These are phyloP conservation scores for Eilema depressum DNA, from an alignment of 2,888 invertebrate genomes.

Conservation along the genomic window DNA sequence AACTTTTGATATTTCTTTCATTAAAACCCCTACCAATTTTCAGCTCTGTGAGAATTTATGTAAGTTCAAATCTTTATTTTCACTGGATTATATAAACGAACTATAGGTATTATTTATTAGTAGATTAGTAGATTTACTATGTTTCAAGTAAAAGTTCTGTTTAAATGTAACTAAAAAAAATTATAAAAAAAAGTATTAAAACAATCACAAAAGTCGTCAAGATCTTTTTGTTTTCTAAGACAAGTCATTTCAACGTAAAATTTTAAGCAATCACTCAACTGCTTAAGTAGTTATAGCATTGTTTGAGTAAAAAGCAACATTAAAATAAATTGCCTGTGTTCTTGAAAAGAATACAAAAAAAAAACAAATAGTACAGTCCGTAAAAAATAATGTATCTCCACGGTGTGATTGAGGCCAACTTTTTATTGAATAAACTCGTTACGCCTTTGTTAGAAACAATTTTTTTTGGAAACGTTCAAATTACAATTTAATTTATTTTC, in stretches of 20 bases:
- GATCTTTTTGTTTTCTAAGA: too few relatives aligned
- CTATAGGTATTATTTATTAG: too few relatives aligned
- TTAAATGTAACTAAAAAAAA: too few relatives aligned
- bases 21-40: too few relatives aligned
- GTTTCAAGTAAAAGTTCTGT: too few relatives aligned
- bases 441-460: constrained; percentile 50
- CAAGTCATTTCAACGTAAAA: neutral
- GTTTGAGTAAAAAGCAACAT: neutral
- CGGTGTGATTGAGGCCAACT: constrained; percentile 38
- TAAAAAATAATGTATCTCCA: constrained; percentile 25
- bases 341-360: constrained; percentile 6
- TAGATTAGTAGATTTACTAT: too few relatives aligned
- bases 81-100: too few relatives aligned
- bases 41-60: too few relatives aligned
- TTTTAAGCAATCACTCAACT: neutral
- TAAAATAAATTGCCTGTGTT: constrained; percentile 16
- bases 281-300: neutral
- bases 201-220: neutral
- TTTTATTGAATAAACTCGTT: constrained; percentile 58
- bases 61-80: too few relatives aligned
- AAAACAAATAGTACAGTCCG: neutral
- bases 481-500: constrained; percentile 55
- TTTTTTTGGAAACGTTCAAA: constrained; percentile 49
- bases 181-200: neutral
- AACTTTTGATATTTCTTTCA: too few relatives aligned